These are phyloP conservation scores for Tinamus guttatus DNA, from an alignment of 2,113 vertebrate genomes.

Conservation along the genomic window DNA sequence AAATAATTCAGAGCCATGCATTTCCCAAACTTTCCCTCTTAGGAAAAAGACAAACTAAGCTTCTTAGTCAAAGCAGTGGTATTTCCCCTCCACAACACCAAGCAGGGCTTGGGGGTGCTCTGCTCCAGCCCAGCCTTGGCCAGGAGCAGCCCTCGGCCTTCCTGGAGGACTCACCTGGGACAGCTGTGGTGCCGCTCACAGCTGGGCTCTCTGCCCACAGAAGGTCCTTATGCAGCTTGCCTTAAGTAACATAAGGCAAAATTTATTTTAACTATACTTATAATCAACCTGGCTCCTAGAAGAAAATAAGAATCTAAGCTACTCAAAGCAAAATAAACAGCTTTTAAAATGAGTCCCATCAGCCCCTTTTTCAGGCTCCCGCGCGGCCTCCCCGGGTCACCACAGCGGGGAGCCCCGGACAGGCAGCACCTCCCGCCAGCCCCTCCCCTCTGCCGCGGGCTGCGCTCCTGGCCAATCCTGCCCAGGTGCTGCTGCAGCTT, in stretches of 20 bases:
- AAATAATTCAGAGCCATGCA: neutral
- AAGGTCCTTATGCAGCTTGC: neutral
- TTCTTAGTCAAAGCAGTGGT: neutral
- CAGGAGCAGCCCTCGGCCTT: neutral
- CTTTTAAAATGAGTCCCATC: neutral
- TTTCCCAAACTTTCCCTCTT: neutral
- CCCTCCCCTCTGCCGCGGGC: neutral
- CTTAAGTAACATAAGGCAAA: neutral
- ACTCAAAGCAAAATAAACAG: neutral
- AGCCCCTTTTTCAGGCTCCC: neutral
- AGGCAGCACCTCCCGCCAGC: too few species aligned
- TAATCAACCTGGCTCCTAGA: neutral
- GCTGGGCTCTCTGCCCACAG: neutral
- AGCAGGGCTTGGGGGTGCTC: neutral
- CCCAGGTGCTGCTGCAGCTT: neutral
- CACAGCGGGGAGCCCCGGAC: too few species aligned
- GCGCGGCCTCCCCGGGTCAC: too few species aligned
- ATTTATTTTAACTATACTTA: neutral
- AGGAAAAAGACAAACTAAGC: neutral
- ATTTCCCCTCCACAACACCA: neutral
- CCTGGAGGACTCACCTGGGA: neutral
- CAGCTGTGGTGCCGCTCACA: neutral
- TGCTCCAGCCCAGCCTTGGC: fast-evolving
- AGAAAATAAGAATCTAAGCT: neutral
- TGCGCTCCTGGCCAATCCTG: neutral